Evolutionary conservation across 2,113 vertebrate genomes (phyloP).

Genomic region (Perccottus glenii): DNA sequence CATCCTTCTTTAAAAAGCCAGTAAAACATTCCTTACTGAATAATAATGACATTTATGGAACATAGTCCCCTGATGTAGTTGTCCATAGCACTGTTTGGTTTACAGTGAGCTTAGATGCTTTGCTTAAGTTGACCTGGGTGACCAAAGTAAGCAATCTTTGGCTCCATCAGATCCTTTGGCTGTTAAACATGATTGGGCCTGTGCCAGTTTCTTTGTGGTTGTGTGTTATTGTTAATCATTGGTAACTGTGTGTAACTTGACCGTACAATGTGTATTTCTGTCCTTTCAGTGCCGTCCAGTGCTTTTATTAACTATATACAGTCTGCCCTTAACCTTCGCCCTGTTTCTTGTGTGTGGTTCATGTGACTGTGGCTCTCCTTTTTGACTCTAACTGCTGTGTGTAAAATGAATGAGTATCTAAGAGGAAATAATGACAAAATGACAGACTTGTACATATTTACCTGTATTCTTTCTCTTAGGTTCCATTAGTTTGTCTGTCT

Average conservation of each 20-base stretch:
- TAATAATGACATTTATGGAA: not conserved
- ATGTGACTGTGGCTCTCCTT: slow-evolving; percentile 76
- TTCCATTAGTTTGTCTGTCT: slow-evolving; percentile 99
- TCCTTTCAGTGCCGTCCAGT: slow-evolving; percentile 79
- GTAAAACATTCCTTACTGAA: not conserved
- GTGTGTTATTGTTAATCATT: slow-evolving; percentile 60
- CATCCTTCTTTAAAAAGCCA: slow-evolving; percentile 7
- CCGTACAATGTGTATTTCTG: slow-evolving; percentile 71
- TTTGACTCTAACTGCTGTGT: slow-evolving; percentile 68
- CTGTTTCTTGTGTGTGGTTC: slow-evolving; percentile 64
- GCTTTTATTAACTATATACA: slow-evolving; percentile 65
- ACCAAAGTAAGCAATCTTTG: slow-evolving; percentile 7
- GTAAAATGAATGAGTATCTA: slow-evolving; percentile 58
- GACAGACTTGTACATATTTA: slow-evolving; percentile 87
- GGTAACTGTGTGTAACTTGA: slow-evolving; percentile 69
- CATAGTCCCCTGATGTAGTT: not conserved
- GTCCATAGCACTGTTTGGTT: too few relatives aligned
- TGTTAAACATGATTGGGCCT: slow-evolving; percentile 46
- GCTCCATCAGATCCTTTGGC: slow-evolving; percentile 21
- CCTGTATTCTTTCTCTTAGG: slow-evolving; percentile 99
- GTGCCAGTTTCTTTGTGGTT: slow-evolving; percentile 68
- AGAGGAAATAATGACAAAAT: slow-evolving; percentile 69
- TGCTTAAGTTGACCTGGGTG: slow-evolving; percentile 16
- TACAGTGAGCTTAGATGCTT: not conserved
- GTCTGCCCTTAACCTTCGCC: slow-evolving; percentile 68